phyloP scores from a whole-genome alignment of 2,113 vertebrate species.

The Ursus arctos region DNA sequence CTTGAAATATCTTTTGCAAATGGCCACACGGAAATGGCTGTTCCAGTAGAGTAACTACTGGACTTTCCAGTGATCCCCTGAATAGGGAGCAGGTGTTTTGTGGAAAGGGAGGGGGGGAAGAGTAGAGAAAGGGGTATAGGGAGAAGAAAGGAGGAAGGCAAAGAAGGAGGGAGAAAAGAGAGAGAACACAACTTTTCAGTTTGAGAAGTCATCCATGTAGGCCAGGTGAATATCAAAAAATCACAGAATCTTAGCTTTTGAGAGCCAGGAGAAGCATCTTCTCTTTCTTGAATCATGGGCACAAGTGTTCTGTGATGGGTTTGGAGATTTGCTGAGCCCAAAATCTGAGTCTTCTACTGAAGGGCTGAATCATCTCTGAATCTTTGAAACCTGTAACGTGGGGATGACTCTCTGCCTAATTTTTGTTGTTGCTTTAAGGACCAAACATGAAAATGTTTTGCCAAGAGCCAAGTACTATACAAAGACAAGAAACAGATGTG shows the following conservation, averaged over 20 bases:
- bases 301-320: not conserved
- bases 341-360: not conserved
- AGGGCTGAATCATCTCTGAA: not conserved
- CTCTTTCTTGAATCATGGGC: not conserved
- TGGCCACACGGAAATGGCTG: not conserved
- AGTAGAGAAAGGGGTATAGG: not conserved
- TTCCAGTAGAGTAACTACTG: not conserved
- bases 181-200: not conserved
- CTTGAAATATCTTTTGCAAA: not conserved
- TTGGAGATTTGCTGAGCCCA: not conserved
- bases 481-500: slow-evolving; percentile 8
- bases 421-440: not conserved
- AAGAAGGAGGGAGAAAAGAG: not conserved
- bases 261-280: not conserved
- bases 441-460: not conserved
- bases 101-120: not conserved
- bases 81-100: not conserved
- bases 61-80: not conserved
- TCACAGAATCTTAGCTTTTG: not conserved
- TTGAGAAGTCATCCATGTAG: not conserved
- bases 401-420: not conserved
- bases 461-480: not conserved
- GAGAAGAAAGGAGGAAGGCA: not conserved
- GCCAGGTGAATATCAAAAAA: not conserved
- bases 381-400: not conserved